A percentile compares a stretch with the other conserved stretches of the same genome.
Evolutionary conservation across 1,140 invertebrate species (phyloP).

Genomic region (Phocides pigmalion): DNA sequence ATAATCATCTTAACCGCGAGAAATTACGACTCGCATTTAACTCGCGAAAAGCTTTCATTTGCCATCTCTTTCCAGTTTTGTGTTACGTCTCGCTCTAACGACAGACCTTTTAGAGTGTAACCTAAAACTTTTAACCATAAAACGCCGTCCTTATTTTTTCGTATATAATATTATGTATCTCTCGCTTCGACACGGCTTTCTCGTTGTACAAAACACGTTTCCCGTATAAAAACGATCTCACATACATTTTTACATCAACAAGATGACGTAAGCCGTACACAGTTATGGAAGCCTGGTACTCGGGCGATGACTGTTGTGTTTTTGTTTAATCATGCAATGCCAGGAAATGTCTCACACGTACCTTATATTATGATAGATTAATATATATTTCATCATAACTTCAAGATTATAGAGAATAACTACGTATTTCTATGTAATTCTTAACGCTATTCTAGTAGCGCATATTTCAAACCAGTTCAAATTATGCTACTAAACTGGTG

Average conservation of each 20-base stretch:
- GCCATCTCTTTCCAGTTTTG: not conserved
- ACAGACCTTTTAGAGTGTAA: not conserved
- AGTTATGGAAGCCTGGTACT: conserved; percentile 20
- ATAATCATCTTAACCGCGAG: conserved; percentile 21
- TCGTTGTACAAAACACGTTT: not conserved
- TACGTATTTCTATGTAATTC: too few relatives aligned
- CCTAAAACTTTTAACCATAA: not conserved
- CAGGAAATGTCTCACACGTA: too few relatives aligned
- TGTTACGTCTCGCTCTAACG: conserved; percentile 2
- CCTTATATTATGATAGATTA: too few relatives aligned
- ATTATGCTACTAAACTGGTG: too few relatives aligned
- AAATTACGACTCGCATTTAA: conserved; percentile 11
- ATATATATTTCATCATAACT: too few relatives aligned
- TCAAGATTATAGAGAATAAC: too few relatives aligned
- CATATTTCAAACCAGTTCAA: too few relatives aligned
- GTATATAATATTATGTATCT: not conserved
- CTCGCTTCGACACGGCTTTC: not conserved
- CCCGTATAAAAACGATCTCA: not conserved
- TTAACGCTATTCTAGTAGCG: too few relatives aligned
- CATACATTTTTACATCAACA: not conserved
- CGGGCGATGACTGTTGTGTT: conserved; percentile 12
- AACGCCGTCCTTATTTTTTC: not conserved
- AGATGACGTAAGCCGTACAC: conserved; percentile 15
- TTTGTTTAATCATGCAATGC: not conserved
- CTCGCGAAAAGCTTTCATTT: conserved; percentile 7